Percentiles rank a stretch among this genome's conserved stretches.
Conservation (phyloP, 2,888 invertebrate species). For the Nomada ferruginata region DNA sequence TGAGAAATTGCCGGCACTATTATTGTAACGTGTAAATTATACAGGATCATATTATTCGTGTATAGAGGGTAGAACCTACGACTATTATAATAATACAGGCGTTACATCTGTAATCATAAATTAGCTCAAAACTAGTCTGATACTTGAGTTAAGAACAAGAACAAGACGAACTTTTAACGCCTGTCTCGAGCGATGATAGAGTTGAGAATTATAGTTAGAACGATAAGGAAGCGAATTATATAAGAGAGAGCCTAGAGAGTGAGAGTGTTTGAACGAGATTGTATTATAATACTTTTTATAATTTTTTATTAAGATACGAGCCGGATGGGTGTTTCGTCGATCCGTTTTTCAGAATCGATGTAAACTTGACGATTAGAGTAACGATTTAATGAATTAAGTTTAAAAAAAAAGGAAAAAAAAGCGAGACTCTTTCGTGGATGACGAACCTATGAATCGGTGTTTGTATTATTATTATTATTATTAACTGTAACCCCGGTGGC, state of each 20-base stretch:
- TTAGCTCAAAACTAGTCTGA: constrained; percentile 48
- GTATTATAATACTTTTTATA: constrained; percentile 75
- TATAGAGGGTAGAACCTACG: constrained; percentile 61
- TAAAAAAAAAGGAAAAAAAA: background rate
- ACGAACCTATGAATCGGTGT: constrained; percentile 63
- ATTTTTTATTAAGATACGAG: constrained; percentile 67
- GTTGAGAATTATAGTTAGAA: constrained; percentile 35
- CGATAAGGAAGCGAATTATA: constrained; percentile 35
- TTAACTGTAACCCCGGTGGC: constrained; percentile 41
- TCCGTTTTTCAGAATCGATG: constrained; percentile 20
- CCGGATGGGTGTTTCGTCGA: constrained; percentile 25
- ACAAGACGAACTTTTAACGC: constrained; percentile 17
- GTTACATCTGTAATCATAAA: constrained; percentile 29
- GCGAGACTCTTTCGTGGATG: constrained; percentile 46
- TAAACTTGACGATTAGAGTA: constrained; percentile 37
- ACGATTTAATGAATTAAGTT: constrained; percentile 44
- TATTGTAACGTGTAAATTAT: constrained; percentile 64
- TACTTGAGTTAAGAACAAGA: constrained; percentile 7
- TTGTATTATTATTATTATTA: constrained; percentile 56
- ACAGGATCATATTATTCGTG: constrained; percentile 65
- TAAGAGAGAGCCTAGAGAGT: constrained; percentile 39
- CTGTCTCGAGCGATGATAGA: constrained; percentile 31
- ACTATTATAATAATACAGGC: constrained; percentile 19
- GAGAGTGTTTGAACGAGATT: constrained; percentile 63
- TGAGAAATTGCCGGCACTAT: constrained; percentile 57